Conservation (phyloP, 2,888 invertebrate genomes). For the Anthoptus insignis region DNA sequence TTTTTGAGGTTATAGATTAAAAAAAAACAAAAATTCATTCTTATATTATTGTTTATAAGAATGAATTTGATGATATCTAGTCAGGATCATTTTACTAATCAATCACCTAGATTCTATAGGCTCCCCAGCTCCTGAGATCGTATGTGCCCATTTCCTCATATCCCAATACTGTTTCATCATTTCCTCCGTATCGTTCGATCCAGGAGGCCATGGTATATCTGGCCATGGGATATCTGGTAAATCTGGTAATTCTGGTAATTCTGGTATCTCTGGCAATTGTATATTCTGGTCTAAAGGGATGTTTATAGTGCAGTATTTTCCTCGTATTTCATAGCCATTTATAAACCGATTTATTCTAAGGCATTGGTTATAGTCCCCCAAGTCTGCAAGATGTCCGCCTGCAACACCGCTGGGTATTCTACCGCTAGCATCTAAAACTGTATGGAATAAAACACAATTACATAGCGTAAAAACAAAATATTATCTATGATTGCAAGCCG, state of each 20-base stretch:
- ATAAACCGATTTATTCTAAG: conserved; percentile 5
- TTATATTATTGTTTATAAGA: too few species aligned
- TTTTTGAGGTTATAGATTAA: too few species aligned
- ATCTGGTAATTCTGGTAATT: too few species aligned
- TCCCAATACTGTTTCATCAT: not conserved
- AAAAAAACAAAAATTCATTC: too few species aligned
- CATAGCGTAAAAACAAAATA: too few species aligned
- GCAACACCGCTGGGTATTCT: not conserved
- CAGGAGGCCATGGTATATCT: conserved; percentile 16
- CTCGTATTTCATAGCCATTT: conserved; percentile 2
- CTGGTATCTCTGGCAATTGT: conserved; percentile 4
- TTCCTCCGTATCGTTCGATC: conserved; percentile 10
- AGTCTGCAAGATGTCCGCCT: conserved; percentile 12
- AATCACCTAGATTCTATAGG: conserved; percentile 16
- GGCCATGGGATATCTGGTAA: conserved; percentile 15
- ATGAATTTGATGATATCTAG: too few species aligned
- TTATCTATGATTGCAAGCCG: too few species aligned
- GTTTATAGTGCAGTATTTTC: conserved; percentile 25
- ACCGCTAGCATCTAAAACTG: conserved; percentile 20
- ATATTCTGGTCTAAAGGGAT: conserved; percentile 21
- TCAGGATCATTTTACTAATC: not conserved
- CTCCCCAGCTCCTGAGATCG: conserved; percentile 19
- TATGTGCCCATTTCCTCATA: not conserved
- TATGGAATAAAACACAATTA: not conserved
- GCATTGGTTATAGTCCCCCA: conserved; percentile 21